Evolutionary conservation across 2,113 vertebrate genomes (phyloP), one percentile per base, ranked within the genome.

Genomic region (Dunckerocampus dactyliophorus): DNA sequence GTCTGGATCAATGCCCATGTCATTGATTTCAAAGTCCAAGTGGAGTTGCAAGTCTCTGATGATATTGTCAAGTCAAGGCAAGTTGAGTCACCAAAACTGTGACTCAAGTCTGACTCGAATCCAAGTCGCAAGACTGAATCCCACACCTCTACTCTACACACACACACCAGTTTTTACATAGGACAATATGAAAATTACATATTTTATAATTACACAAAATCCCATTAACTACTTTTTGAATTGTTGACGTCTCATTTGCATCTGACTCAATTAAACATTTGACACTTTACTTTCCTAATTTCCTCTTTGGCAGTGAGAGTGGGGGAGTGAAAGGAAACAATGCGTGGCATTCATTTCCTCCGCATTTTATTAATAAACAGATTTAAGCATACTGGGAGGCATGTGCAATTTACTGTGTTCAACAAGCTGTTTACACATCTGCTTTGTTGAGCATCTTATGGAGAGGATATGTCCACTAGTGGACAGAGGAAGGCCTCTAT

Each of bases 241-340:
- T 46, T 54, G 49, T 55, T 81, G 77, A 81, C 75, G 73, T 81
- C 79, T 79, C 49, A 81, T 82, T 82, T 81, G 55, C 62, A 80
- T 76, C 48, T 28, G 65, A 55, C 65, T 42, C 61, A 51, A 66
- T 20, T 6, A 56, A 62, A 59, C 34, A 77, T 73, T 82, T 85
- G 68, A 77, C 75, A 79, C 63, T 72, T 78, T 50, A 42, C 24
- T 67, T 64, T 75, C 34, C 19, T 63, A 59, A 77, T 82, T 71
- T 80, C 63, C 71, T 65, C 50, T 54, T 62, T 65, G 34, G 45
- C 53, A 60, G 31, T 31, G 15, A n/a, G 43, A 24, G 22, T 13
- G 59, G 37, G 52, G 61, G 42, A 47, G 20, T 22, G 55, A 60
- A 52, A 34, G 63, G 61, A 75, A 73, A 61, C 57, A 63, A 58